phyloP scores from a whole-genome alignment of 2,797 vertebrate species.

The Merluccius polli region DNA sequence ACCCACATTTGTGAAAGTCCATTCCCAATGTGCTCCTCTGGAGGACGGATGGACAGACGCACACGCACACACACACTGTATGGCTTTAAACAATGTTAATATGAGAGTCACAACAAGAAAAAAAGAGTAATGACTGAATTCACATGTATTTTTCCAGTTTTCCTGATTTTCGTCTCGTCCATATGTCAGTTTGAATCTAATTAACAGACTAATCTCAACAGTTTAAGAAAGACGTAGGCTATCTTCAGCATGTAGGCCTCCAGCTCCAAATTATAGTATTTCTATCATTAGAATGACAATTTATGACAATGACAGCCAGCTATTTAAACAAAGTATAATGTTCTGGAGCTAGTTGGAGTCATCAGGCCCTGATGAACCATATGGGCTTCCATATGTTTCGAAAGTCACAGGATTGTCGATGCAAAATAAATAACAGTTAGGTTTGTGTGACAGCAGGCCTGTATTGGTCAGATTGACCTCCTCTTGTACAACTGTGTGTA shows the following conservation, averaged over 20 bases:
- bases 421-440: background rate
- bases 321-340: conserved; percentile 1
- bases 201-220: background rate
- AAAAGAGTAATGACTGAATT: too few species aligned
- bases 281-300: background rate
- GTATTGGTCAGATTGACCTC: conserved; percentile 13
- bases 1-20: conserved; percentile 68
- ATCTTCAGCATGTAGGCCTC: background rate
- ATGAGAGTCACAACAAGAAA: background rate
- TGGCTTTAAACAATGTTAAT: background rate
- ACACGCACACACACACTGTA: background rate
- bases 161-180: background rate
- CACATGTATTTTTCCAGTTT: background rate
- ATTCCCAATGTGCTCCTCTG: conserved; percentile 64
- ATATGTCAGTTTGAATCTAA: background rate
- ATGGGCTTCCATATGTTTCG: background rate
- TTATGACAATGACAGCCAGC: background rate
- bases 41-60: conserved; percentile 43
- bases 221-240: background rate
- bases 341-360: background rate
- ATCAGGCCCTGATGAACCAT: background rate
- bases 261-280: background rate
- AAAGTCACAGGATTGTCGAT: background rate
- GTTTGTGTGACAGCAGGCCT: background rate
- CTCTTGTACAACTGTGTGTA: conserved; percentile 8